phyloP scores from a whole-genome alignment of 1,140 invertebrate genomes.

The Stegodyphus dumicola region DNA sequence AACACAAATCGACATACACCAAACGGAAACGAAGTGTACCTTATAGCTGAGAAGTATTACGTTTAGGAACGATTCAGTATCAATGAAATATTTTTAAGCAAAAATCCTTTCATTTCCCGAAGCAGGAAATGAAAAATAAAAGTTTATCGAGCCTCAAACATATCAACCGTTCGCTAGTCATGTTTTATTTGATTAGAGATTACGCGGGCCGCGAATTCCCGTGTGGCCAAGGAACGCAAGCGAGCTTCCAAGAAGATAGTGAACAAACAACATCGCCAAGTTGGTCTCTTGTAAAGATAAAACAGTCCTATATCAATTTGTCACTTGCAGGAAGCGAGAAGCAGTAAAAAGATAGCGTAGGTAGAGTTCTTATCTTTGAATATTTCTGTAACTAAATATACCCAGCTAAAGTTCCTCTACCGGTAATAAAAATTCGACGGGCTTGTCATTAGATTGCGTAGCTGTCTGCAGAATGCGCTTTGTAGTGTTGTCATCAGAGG shows the following conservation, averaged over 20 bases:
- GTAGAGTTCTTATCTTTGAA: slow-evolving; percentile 14
- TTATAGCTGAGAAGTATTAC: too few relatives aligned
- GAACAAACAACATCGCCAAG: neutral
- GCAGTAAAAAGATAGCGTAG: slow-evolving; percentile 24
- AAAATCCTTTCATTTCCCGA: too few relatives aligned
- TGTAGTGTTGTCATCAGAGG: too few relatives aligned
- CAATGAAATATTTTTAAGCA: too few relatives aligned
- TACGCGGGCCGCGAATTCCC: too few relatives aligned
- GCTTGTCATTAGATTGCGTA: neutral
- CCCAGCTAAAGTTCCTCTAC: neutral
- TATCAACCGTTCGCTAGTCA: too few relatives aligned
- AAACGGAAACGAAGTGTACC: too few relatives aligned
- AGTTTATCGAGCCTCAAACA: neutral
- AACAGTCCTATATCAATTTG: slow-evolving; percentile 29
- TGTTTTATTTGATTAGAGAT: too few relatives aligned
- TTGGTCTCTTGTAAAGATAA: slow-evolving; percentile 9
- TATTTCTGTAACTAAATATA: slow-evolving; percentile 33
- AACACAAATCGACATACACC: neutral
- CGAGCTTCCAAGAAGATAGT: too few relatives aligned
- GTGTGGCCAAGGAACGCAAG: too few relatives aligned
- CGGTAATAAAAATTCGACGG: neutral
- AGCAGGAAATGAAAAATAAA: neutral
- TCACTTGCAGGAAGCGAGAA: slow-evolving; percentile 17
- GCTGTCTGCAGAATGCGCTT: too few relatives aligned
- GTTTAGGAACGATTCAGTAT: too few relatives aligned